Evolutionary conservation across 2,113 vertebrate species (phyloP).

Genomic region (Zapus hudsonius): DNA sequence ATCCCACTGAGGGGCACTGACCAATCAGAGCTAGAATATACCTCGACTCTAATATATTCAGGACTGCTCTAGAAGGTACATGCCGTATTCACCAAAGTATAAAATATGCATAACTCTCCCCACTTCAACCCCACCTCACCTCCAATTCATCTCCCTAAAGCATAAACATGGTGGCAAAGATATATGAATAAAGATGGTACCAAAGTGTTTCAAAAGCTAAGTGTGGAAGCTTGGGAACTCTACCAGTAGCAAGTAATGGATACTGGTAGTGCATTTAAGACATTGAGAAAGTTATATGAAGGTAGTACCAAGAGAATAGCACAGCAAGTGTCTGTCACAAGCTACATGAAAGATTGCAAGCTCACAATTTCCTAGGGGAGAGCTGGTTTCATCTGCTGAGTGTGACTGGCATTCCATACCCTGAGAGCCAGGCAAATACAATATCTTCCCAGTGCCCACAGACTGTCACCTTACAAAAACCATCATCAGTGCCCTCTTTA

Average conservation of each 20-base stretch:
- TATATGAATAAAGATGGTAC: too few species aligned
- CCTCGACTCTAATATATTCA: neutral
- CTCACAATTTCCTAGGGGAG: too few species aligned
- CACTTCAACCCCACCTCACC: neutral
- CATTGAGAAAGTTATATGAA: neutral
- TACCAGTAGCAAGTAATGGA: neutral
- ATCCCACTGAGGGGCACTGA: rapidly evolving
- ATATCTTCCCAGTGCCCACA: rapidly evolving
- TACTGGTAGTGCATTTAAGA: neutral
- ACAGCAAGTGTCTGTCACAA: neutral
- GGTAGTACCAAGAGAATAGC: neutral
- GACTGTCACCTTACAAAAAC: rapidly evolving
- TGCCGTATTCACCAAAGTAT: neutral
- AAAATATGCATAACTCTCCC: neutral
- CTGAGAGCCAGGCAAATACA: rapidly evolving
- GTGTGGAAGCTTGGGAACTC: neutral
- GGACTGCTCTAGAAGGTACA: neutral
- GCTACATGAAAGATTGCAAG: neutral
- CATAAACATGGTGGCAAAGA: neutral
- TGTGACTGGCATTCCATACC: neutral
- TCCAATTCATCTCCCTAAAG: neutral
- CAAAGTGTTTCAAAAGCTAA: too few species aligned
- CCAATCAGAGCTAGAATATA: rapidly evolving
- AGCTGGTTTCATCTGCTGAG: neutral
- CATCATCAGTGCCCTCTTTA: too few species aligned